A percentile compares a stretch with the other conserved stretches of the same genome.
Conservation (phyloP, 2,888 invertebrate species). For the Cynaeus angustus region DNA sequence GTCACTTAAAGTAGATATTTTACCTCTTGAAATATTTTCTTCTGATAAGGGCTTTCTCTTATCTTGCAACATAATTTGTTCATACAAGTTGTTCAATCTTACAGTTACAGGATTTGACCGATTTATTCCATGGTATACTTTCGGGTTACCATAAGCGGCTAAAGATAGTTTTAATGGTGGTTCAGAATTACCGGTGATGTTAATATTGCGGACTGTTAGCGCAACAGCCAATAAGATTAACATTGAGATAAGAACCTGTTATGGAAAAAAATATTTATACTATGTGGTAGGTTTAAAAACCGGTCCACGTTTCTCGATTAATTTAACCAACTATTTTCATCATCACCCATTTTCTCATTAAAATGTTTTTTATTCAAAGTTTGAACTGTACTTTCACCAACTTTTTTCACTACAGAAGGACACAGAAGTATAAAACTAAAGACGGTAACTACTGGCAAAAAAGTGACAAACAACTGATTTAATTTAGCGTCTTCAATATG, state of each 20-base stretch:
- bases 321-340: constrained; percentile 98
- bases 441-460: constrained; percentile 69
- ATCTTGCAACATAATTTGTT: not conserved
- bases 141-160: not conserved
- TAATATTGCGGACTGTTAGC: not conserved
- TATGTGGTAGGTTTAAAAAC: too few species aligned
- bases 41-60: not conserved
- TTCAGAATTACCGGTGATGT: not conserved
- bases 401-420: constrained; percentile 73
- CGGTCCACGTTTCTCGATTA: too few species aligned
- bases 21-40: not conserved
- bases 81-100: not conserved
- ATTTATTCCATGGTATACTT: not conserved
- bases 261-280: too few species aligned
- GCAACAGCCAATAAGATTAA: not conserved
- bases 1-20: too few species aligned
- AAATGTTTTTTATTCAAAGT: not conserved
- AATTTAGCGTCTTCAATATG: too few species aligned
- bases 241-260: not conserved
- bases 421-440: constrained; percentile 73
- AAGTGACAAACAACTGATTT: too few species aligned
- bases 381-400: constrained; percentile 74
- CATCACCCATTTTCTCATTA: constrained; percentile 77
- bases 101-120: not conserved
- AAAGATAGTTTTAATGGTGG: not conserved